Conservation (phyloP, 2,797 vertebrate genomes). For the Varecia variegata region DNA sequence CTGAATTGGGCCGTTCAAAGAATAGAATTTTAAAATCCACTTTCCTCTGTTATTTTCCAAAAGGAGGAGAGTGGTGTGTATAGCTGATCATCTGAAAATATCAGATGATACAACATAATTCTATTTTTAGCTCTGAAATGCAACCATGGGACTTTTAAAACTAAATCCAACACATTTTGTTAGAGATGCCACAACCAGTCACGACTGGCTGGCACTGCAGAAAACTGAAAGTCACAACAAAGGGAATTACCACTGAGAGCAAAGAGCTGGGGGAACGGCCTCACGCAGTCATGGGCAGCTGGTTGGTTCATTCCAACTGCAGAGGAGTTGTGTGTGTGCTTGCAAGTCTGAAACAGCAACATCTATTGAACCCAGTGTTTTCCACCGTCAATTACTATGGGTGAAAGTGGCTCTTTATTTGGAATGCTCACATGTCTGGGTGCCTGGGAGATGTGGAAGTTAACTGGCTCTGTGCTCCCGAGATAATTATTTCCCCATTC, state of each 20-base stretch:
- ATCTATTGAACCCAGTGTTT: not conserved
- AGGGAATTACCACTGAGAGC: not conserved
- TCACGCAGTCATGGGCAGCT: not conserved
- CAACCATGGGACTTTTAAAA: slow-evolving; percentile 33
- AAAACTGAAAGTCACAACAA: slow-evolving; percentile 44
- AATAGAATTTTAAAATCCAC: slow-evolving; percentile 11
- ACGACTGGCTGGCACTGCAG: slow-evolving; percentile 44
- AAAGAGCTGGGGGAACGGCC: not conserved
- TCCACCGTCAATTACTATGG: not conserved
- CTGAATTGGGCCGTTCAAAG: not conserved
- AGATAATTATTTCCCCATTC: not conserved
- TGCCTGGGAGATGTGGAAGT: not conserved
- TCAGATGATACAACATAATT: slow-evolving; percentile 41
- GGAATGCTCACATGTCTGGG: not conserved
- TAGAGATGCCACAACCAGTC: slow-evolving; percentile 45
- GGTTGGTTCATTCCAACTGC: not conserved
- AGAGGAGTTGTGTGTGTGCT: not conserved
- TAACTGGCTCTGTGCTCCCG: not conserved
- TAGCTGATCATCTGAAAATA: slow-evolving; percentile 20
- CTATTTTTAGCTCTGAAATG: slow-evolving; percentile 59
- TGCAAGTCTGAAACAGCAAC: not conserved
- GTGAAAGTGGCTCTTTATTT: not conserved
- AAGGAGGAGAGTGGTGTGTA: not conserved
- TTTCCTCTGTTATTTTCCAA: slow-evolving; percentile 40
- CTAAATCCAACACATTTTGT: slow-evolving; percentile 9